phyloP scores from a whole-genome alignment of 2,113 vertebrate species.

The Tupaia chinensis region DNA sequence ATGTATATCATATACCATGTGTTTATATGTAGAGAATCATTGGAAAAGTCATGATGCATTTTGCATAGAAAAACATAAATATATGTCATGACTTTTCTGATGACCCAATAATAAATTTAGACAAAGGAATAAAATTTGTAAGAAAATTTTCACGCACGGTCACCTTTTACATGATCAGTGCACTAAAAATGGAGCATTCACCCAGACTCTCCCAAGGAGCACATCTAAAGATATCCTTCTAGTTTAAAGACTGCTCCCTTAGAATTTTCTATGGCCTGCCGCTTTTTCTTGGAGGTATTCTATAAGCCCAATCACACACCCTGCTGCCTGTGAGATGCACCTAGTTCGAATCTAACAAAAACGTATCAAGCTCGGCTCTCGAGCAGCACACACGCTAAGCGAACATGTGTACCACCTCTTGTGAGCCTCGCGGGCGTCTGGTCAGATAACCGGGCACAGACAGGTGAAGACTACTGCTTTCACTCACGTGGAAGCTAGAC shows the following conservation, averaged over 20 bases:
- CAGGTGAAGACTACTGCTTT: too few relatives aligned
- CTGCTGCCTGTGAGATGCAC: background rate
- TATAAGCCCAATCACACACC: background rate
- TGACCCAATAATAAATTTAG: background rate
- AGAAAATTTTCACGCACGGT: background rate
- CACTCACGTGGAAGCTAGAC: too few relatives aligned
- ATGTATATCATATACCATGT: too few relatives aligned
- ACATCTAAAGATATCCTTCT: background rate
- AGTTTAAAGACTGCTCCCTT: background rate
- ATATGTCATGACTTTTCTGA: too few relatives aligned
- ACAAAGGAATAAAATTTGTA: background rate
- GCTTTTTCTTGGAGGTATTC: background rate
- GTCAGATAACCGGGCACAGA: too few relatives aligned
- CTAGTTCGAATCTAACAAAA: background rate
- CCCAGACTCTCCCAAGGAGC: background rate
- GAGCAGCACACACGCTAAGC: background rate
- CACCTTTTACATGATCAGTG: background rate
- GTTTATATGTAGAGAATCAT: too few relatives aligned
- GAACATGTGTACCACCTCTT: background rate
- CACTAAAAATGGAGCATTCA: background rate
- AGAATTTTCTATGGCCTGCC: background rate
- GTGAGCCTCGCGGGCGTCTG: too few relatives aligned
- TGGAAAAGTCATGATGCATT: too few relatives aligned
- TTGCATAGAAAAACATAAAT: too few relatives aligned
- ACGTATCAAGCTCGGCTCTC: background rate